Evolutionary conservation across 2,113 vertebrate genomes (phyloP).

Genomic region (Platysteira castanea): DNA sequence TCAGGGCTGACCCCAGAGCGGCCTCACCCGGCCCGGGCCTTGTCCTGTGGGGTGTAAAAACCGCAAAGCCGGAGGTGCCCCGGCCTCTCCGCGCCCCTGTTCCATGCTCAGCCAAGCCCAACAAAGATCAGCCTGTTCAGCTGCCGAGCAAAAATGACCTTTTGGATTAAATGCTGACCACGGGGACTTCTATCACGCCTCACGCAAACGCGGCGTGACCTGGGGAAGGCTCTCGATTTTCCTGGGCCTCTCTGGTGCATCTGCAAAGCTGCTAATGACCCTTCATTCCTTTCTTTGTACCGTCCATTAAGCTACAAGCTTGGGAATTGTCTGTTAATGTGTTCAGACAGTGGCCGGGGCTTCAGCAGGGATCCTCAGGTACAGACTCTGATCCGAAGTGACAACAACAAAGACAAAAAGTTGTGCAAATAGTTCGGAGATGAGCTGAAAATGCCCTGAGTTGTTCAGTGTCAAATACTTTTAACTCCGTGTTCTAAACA

Average conservation of each 20-base stretch:
- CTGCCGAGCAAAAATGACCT: not conserved
- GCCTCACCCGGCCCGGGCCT: too few species aligned
- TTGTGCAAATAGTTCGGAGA: not conserved
- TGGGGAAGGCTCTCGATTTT: not conserved
- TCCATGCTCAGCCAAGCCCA: not conserved
- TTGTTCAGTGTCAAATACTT: not conserved
- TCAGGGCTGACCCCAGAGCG: not conserved
- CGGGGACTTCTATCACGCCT: not conserved
- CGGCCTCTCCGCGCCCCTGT: not conserved
- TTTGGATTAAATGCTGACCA: not conserved
- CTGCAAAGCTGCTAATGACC: not conserved
- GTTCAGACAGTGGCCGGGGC: not conserved
- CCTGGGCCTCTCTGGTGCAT: not conserved
- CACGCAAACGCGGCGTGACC: accelerated
- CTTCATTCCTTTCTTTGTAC: not conserved
- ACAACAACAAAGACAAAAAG: not conserved
- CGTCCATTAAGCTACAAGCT: not conserved
- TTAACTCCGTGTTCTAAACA: not conserved
- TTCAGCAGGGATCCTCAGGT: not conserved
- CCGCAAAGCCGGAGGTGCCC: not conserved
- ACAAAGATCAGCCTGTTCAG: not conserved
- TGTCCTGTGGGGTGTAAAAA: not conserved
- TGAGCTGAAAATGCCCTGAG: not conserved
- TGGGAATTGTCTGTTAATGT: not conserved
- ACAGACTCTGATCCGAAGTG: not conserved